Evolutionary conservation across 2,113 vertebrate genomes (phyloP).

Genomic region (Gnathonemus longibarbis): DNA sequence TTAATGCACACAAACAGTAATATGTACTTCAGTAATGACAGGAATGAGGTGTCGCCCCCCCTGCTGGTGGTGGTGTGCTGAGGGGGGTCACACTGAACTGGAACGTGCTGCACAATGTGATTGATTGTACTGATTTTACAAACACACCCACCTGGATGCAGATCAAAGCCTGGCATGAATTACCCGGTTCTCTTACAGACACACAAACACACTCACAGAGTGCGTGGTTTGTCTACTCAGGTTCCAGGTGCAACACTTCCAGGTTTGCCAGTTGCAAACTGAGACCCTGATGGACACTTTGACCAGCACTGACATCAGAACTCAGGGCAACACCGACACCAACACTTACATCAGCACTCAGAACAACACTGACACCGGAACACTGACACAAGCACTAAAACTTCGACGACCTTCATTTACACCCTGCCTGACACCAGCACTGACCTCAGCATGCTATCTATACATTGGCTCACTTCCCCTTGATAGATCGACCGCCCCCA

Average conservation of each 20-base stretch:
- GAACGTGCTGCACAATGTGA: neutral
- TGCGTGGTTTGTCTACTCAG: neutral
- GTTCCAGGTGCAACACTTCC: neutral
- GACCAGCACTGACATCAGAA: neutral
- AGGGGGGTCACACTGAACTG: neutral
- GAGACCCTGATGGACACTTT: neutral
- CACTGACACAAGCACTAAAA: neutral
- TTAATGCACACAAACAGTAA: neutral
- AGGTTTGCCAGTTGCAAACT: neutral
- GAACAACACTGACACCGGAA: neutral
- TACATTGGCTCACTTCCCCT: neutral
- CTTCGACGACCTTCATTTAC: neutral
- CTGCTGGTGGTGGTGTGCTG: neutral
- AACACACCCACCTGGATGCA: neutral
- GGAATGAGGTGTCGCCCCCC: neutral
- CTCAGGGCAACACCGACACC: neutral
- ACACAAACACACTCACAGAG: neutral
- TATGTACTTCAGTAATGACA: no score
- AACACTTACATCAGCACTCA: neutral
- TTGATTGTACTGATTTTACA: neutral
- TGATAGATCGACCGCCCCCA: neutral
- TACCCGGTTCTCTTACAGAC: neutral
- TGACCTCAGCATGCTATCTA: neutral
- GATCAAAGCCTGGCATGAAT: neutral
- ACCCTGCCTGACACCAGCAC: neutral